Percentiles rank a stretch among this genome's conserved stretches.
Conservation (phyloP, 2,797 vertebrate species). For the Thunnus albacares region DNA sequence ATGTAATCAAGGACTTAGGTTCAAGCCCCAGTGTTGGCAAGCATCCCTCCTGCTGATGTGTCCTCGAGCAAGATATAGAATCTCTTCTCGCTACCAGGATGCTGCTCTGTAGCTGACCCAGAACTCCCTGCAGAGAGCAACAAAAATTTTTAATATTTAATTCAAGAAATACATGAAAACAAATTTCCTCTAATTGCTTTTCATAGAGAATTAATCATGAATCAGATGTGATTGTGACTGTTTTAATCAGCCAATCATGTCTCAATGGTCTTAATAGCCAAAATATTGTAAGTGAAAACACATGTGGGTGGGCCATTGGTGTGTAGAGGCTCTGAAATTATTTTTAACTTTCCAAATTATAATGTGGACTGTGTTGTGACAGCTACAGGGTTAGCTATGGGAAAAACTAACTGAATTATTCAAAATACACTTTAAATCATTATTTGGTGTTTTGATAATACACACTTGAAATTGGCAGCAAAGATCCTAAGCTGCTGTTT, state of each 20-base stretch:
- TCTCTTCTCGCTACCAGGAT: background rate
- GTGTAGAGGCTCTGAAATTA: background rate
- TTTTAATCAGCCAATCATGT: background rate
- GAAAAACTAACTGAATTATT: background rate
- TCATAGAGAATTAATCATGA: background rate
- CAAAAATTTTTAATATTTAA: conserved; percentile 6
- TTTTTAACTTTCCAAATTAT: background rate
- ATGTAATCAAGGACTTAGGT: conserved; percentile 44
- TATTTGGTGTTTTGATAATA: background rate
- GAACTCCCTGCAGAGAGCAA: background rate
- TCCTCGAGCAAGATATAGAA: conserved; percentile 60
- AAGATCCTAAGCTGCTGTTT: background rate
- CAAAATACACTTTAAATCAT: background rate
- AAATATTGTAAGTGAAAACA: background rate
- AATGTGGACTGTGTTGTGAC: background rate
- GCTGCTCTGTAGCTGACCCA: conserved; percentile 37
- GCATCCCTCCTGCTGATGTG: conserved; percentile 45
- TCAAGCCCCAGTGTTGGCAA: conserved; percentile 38
- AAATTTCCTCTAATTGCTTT: conserved; percentile 4
- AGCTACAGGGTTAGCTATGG: too few relatives aligned
- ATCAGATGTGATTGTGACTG: background rate
- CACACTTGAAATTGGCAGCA: background rate
- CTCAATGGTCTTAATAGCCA: conserved; percentile 31
- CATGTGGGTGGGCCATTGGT: background rate
- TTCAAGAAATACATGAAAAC: background rate